Conservation (phyloP, 2,888 invertebrate species). For the Eupeodes latifasciatus region DNA sequence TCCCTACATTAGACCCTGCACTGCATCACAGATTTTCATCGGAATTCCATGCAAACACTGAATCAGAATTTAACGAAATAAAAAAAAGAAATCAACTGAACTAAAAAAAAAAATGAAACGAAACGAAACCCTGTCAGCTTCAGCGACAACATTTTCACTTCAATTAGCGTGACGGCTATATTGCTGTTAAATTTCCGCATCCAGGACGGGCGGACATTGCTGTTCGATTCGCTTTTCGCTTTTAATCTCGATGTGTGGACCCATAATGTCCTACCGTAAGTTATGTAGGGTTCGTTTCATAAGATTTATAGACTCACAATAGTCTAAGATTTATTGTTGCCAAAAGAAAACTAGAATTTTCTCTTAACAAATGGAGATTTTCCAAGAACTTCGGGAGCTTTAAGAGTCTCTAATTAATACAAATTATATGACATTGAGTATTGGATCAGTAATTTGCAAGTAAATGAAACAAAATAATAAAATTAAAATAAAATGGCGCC, state of each 20-base stretch:
- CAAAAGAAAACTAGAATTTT: not conserved
- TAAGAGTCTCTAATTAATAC: too few relatives aligned
- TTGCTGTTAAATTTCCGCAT: conserved; percentile 43
- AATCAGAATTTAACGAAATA: conserved; percentile 28
- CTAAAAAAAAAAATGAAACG: not conserved
- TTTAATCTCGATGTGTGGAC: conserved; percentile 36
- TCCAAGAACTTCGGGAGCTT: too few relatives aligned
- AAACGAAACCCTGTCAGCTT: conserved; percentile 29
- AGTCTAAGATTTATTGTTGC: not conserved
- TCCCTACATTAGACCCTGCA: conserved; percentile 48
- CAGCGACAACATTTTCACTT: conserved; percentile 52
- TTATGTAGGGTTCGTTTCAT: conserved; percentile 5
- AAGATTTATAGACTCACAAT: conserved; percentile 30
- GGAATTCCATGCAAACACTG: conserved; percentile 34
- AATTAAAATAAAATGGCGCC: not conserved
- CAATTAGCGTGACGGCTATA: conserved; percentile 49
- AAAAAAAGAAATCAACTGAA: conserved; percentile 25
- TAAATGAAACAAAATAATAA: not conserved
- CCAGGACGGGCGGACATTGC: conserved; percentile 27
- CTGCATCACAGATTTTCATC: conserved; percentile 30
- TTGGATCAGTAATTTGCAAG: too few relatives aligned
- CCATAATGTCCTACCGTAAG: conserved; percentile 2
- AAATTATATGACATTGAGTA: too few relatives aligned
- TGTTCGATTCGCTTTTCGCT: conserved; percentile 25
- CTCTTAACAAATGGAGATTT: too few relatives aligned